Conservation (phyloP, 2,797 vertebrate genomes). For the Buceros bicornis region DNA sequence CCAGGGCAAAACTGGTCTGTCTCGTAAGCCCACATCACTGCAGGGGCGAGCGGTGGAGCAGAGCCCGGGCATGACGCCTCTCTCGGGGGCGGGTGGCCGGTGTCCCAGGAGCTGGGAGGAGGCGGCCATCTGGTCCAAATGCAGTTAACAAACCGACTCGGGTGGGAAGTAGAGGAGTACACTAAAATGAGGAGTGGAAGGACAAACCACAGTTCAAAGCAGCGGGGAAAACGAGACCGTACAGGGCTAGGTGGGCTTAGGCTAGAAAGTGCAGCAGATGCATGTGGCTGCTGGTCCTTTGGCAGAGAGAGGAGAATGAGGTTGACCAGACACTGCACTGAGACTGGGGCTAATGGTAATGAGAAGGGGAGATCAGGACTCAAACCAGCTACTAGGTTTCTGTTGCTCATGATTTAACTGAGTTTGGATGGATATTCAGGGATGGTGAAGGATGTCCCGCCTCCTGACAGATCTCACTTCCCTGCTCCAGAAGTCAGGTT, state of each 20-base stretch:
- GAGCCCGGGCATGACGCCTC: not conserved
- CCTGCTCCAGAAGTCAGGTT: not conserved
- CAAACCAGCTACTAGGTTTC: not conserved
- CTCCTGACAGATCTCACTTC: not conserved
- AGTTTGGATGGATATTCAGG: not conserved
- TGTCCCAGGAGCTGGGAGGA: not conserved
- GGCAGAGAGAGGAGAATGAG: not conserved
- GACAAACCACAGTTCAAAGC: not conserved
- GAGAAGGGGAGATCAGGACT: not conserved
- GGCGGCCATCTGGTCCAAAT: not conserved
- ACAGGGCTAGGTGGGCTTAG: not conserved
- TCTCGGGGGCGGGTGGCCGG: fast-evolving
- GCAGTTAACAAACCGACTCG: not conserved
- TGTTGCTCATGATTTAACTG: not conserved
- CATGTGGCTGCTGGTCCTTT: fast-evolving
- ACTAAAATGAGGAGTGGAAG: not conserved
- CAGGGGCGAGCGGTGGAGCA: not conserved
- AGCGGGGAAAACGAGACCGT: not conserved
- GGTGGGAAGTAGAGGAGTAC: not conserved
- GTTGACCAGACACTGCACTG: not conserved
- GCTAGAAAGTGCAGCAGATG: not conserved
- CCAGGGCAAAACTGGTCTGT: not conserved
- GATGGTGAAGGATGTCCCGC: not conserved
- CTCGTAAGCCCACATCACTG: fast-evolving
- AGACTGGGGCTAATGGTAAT: not conserved